These are phyloP conservation scores for Dicranocentrus wangi DNA, from an alignment of 2,888 invertebrate genomes.

Conservation along the genomic window DNA sequence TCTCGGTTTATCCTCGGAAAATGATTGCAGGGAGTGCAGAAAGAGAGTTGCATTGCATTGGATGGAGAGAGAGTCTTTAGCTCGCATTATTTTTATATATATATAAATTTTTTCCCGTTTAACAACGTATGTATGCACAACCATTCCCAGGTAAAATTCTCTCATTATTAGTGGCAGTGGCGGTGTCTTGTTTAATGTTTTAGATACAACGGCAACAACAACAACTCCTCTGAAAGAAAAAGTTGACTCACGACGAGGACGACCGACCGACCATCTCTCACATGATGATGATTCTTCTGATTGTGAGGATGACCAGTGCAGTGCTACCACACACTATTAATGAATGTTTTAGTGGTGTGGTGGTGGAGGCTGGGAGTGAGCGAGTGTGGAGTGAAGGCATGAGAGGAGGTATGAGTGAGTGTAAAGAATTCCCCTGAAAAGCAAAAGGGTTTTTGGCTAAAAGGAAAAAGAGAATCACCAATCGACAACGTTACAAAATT, in stretches of 20 bases:
- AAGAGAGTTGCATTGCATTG: background rate
- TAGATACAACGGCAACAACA: conserved; percentile 46
- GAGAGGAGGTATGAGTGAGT: background rate
- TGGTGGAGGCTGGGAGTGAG: background rate
- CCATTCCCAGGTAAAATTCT: conserved; percentile 43
- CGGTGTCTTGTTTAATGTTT: conserved; percentile 60
- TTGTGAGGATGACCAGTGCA: conserved; percentile 43
- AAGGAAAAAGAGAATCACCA: conserved; percentile 34
- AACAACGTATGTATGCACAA: background rate
- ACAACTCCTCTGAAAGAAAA: conserved; percentile 23
- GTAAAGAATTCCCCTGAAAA: background rate
- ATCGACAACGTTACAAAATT: conserved; percentile 44
- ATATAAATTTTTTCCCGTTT: conserved; percentile 15
- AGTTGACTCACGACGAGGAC: conserved; percentile 53
- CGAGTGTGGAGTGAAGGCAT: background rate
- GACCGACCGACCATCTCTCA: too few relatives aligned
- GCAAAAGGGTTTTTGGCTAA: background rate
- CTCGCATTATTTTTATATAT: background rate
- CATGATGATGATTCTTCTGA: conserved; percentile 30
- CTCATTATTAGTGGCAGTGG: conserved; percentile 62
- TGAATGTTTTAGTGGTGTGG: conserved; percentile 22
- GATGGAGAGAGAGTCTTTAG: conserved; percentile 1
- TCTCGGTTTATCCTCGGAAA: conserved; percentile 41
- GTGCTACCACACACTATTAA: conserved; percentile 37
- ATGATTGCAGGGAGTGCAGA: conserved; percentile 28